phyloP scores from a whole-genome alignment of 1,140 invertebrate species.

The Cotesia typhae region DNA sequence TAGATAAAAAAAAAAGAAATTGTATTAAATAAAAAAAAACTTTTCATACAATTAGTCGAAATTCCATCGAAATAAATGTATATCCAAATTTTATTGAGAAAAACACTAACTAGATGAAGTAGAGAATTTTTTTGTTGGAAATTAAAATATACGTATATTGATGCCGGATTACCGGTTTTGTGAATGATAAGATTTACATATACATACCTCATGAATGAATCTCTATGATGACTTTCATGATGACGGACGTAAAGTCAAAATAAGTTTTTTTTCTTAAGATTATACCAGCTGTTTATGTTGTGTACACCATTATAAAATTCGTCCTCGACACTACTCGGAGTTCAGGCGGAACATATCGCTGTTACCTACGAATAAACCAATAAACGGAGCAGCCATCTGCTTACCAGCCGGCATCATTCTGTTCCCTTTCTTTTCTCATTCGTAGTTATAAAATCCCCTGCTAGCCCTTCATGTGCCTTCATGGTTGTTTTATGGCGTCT shows the following conservation, averaged over 20 bases:
- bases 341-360: conserved; percentile 29
- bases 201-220: conserved; percentile 49
- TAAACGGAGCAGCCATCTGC: conserved; percentile 66
- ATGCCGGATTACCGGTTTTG: conserved; percentile 27
- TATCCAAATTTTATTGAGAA: too few species aligned
- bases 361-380: conserved; percentile 62
- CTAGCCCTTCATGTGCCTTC: conserved; percentile 31
- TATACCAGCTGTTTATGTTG: not conserved
- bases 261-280: conserved; percentile 35
- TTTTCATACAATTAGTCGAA: too few species aligned
- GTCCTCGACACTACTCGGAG: conserved; percentile 23
- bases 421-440: conserved; percentile 41
- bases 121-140: too few species aligned
- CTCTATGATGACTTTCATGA: conserved; percentile 26
- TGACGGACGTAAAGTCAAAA: conserved; percentile 39
- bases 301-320: conserved; percentile 2
- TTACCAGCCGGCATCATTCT: conserved; percentile 62
- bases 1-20: too few species aligned
- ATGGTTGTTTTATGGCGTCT: conserved; percentile 56
- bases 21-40: too few species aligned
- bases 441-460: conserved; percentile 11
- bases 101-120: too few species aligned
- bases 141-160: too few species aligned
- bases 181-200: conserved; percentile 19
- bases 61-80: too few species aligned